A percentile compares a stretch with the other conserved stretches of the same genome.
phyloP scores from a whole-genome alignment of 2,888 invertebrate species.

The Cephus pygmeus region DNA sequence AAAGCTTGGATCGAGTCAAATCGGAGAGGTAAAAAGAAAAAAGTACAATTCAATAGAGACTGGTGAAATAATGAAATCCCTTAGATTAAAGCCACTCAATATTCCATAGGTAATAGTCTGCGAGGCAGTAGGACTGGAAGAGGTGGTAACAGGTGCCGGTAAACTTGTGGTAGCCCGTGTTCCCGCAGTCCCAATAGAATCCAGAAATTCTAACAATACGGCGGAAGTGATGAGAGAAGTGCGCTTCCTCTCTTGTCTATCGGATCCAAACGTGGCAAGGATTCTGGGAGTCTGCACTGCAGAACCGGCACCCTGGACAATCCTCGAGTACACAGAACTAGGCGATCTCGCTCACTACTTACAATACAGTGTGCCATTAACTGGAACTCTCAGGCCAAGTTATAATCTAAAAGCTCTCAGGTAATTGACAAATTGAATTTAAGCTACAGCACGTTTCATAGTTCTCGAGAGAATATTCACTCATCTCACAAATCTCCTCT shows the following conservation, averaged over 20 bases:
- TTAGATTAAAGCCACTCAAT: neutral
- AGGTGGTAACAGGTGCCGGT: slow-evolving; percentile 66
- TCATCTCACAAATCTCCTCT: neutral
- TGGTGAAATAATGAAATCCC: neutral
- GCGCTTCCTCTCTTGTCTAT: slow-evolving; percentile 75
- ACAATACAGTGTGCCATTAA: slow-evolving; percentile 65
- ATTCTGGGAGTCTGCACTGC: slow-evolving; percentile 72
- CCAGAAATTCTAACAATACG: slow-evolving; percentile 62
- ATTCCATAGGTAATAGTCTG: slow-evolving; percentile 68
- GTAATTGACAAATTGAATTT: slow-evolving; percentile 34
- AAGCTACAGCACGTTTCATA: neutral
- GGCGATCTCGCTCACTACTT: slow-evolving; percentile 80
- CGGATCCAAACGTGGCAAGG: slow-evolving; percentile 76
- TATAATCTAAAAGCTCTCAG: slow-evolving; percentile 64
- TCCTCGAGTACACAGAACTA: slow-evolving; percentile 80
- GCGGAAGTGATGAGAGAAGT: slow-evolving; percentile 73
- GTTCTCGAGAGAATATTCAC: neutral
- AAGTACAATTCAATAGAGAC: neutral
- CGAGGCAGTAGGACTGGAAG: slow-evolving; percentile 68
- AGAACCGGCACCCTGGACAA: slow-evolving; percentile 73
- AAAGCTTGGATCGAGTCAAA: slow-evolving; percentile 70
- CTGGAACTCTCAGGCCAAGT: slow-evolving; percentile 57
- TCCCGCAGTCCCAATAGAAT: slow-evolving; percentile 57
- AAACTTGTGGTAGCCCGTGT: slow-evolving; percentile 71
- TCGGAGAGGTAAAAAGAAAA: slow-evolving; percentile 68